These are phyloP conservation scores for Drosophila equinoxialis DNA, from an alignment of 1,140 invertebrate genomes.

Conservation along the genomic window DNA sequence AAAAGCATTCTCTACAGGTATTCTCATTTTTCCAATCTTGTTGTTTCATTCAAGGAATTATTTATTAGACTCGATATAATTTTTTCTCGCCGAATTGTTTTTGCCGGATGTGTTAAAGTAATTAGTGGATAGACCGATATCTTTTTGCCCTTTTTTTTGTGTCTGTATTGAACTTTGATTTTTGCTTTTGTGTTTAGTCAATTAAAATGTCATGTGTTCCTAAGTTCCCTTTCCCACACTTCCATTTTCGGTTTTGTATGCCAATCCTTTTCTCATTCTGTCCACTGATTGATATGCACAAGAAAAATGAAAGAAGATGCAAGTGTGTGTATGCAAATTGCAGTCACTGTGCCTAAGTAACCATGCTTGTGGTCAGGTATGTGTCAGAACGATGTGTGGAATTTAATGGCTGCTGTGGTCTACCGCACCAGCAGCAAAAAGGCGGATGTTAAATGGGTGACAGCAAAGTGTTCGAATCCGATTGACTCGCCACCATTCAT, in stretches of 20 bases:
- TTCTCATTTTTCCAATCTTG: conserved; percentile 18
- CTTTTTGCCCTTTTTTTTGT: conserved; percentile 1
- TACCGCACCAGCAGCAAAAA: conserved; percentile 40
- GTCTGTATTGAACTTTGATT: conserved; percentile 5
- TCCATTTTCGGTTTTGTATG: neutral
- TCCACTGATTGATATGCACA: conserved; percentile 54
- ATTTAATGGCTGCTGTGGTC: conserved; percentile 40
- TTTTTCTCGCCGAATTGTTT: conserved; percentile 19
- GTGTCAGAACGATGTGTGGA: neutral
- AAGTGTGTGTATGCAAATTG: conserved; percentile 49
- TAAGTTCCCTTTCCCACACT: too few species aligned
- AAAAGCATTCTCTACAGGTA: neutral
- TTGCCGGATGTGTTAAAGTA: conserved; percentile 38
- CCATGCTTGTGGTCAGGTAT: conserved; percentile 5
- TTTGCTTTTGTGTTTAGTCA: conserved; percentile 27
- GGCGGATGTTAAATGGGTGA: neutral
- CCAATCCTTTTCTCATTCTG: conserved; percentile 25
- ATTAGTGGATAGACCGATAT: conserved; percentile 34
- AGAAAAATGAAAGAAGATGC: conserved; percentile 41
- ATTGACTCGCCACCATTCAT: neutral
- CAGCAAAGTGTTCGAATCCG: neutral
- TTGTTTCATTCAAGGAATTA: conserved; percentile 42
- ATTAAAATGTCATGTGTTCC: conserved; percentile 38
- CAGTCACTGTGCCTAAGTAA: conserved; percentile 32
- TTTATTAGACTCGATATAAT: conserved; percentile 50